These are phyloP conservation scores for Ceyx margarethae DNA, from an alignment of 2,113 vertebrate species.

Conservation along the genomic window DNA sequence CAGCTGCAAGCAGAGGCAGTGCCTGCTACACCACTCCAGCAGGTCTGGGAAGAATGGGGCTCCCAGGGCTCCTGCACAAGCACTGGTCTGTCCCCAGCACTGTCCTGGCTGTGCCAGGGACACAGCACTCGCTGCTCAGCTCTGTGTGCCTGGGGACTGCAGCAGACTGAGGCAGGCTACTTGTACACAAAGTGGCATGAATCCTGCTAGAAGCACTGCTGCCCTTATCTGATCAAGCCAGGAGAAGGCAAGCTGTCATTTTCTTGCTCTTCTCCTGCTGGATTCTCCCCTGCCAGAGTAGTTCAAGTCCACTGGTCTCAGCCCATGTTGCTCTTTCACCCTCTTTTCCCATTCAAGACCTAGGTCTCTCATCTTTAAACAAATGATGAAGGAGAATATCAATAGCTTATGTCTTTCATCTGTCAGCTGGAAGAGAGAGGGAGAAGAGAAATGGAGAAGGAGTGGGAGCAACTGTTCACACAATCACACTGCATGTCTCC, in stretches of 20 bases:
- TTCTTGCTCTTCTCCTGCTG: neutral
- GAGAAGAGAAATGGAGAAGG: neutral
- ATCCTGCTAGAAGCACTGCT: neutral
- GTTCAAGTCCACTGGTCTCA: neutral
- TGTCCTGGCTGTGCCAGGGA: neutral
- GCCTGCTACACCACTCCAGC: neutral
- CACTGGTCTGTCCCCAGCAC: neutral
- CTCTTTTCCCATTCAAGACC: neutral
- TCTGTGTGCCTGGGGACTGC: neutral
- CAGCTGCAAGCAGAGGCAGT: neutral
- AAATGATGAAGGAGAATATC: neutral
- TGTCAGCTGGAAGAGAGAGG: neutral
- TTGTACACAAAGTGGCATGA: neutral
- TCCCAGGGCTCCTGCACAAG: neutral
- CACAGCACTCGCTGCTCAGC: fast-evolving
- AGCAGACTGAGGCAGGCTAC: neutral
- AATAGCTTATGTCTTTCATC: neutral
- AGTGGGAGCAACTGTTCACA: neutral
- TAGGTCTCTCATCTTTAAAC: neutral
- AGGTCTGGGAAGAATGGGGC: neutral
- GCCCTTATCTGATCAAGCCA: neutral
- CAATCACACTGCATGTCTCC: neutral
- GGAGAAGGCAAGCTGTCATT: neutral
- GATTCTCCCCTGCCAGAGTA: neutral
- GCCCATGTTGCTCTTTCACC: neutral